Evolutionary conservation across 1,140 invertebrate genomes (phyloP), one percentile per base, ranked within the genome.

Genomic region (Drosophila equinoxialis): DNA sequence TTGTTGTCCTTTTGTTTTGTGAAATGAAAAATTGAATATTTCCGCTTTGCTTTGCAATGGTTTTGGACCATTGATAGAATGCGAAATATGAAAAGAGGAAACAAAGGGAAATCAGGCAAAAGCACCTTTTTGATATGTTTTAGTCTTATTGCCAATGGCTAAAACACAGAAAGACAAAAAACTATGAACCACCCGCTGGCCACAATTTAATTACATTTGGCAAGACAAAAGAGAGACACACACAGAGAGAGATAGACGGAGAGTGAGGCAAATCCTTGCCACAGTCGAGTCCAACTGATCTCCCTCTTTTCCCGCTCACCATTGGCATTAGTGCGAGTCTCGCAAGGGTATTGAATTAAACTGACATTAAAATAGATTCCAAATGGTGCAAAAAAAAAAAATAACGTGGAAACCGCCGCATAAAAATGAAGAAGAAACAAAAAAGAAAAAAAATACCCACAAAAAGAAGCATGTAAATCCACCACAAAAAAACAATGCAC

Each of bases 131-230:
- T 20, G 7, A 20, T 20, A 20, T 37, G n/a, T 20, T 17, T 35
- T 37, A 10, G 57, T 37, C 57, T 37, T 20, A 59, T 37, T 59
- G 35, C 57, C 57, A 35, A 35, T 37, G 35, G 35, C 23, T 14
- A 57, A 61, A 74, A 71, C 68, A 61, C 14, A 69, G 60, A 77
- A 11, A 10, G 8, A 37, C 35, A 37, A 37, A 55, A 61, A 64
- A 61, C 10, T 30, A 11, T 3, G 10, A n/a, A 37, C 54, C 33
- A 30, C 59, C 58, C 13, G 60, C 65, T 79, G 84, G 80, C 80
- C 84, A 89, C 79, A 87, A 87, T 89, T 87, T 87, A 87, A 87
- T 87, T 89, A 87, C 84, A 87, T 74, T 77, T 87, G 72, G 17
- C 79, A 74, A 68, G 79, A 82, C 81, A 70, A 67, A 73, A 69